A percentile compares a stretch with the other conserved stretches of the same genome.
These are phyloP conservation scores for Hydropsyche tenuis DNA, from an alignment of 1,140 invertebrate genomes.

Conservation along the genomic window DNA sequence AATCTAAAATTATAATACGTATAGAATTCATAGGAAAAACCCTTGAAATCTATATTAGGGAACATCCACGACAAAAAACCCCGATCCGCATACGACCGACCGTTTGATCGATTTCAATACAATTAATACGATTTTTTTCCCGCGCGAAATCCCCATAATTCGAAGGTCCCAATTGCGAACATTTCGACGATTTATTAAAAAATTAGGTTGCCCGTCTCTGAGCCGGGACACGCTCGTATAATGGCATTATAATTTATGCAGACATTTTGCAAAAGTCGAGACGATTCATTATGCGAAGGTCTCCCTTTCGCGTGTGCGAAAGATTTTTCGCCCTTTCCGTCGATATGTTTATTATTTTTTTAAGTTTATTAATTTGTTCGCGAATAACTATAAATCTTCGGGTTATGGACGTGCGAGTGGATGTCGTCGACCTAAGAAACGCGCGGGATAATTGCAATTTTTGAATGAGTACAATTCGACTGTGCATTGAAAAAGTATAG, in stretches of 20 bases:
- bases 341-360: not conserved
- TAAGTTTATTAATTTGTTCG: constrained; percentile 15
- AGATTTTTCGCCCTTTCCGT: constrained; percentile 7
- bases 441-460: not conserved
- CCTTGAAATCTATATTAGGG: constrained; percentile 23
- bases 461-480: too few species aligned
- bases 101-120: too few species aligned
- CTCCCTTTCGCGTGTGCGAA: not conserved
- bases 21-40: constrained; percentile 5
- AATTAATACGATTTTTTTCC: too few species aligned
- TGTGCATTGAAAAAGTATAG: too few species aligned
- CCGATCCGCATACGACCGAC: too few species aligned
- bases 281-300: constrained; percentile 21
- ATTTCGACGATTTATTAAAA: too few species aligned
- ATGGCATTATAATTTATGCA: constrained; percentile 11
- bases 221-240: too few species aligned
- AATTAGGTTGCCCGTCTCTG: too few species aligned
- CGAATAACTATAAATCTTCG: constrained; percentile 11
- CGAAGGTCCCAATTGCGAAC: too few species aligned
- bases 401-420: not conserved
- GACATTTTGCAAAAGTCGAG: constrained; percentile 7
- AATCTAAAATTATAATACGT: too few species aligned
- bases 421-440: not conserved
- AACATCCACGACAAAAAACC: too few species aligned
- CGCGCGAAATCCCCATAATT: too few species aligned